Conservation (phyloP, 1,140 invertebrate species). For the Battus philenor region DNA sequence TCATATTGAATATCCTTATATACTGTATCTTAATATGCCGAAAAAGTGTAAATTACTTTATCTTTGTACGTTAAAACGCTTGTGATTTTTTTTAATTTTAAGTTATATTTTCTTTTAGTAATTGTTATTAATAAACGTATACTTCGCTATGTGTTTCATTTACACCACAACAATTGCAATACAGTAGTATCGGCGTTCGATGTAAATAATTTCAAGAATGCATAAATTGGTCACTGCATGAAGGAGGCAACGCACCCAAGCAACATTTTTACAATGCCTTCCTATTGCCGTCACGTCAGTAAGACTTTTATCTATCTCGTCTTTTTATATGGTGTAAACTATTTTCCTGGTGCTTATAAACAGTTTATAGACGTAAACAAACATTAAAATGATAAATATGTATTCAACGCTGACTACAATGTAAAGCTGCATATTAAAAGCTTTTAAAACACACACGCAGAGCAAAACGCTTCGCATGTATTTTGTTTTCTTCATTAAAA, state of each 20-base stretch:
- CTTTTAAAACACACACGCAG: too few species aligned
- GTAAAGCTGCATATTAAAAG: too few species aligned
- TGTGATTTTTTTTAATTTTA: not conserved
- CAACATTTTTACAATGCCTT: conserved; percentile 13
- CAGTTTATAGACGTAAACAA: too few species aligned
- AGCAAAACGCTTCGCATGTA: too few species aligned
- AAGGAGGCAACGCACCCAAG: conserved; percentile 9
- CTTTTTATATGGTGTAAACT: too few species aligned
- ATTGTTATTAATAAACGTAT: not conserved
- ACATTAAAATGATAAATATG: not conserved
- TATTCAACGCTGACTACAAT: too few species aligned
- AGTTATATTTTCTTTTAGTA: not conserved
- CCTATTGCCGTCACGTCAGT: conserved; percentile 8
- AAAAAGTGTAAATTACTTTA: too few species aligned
- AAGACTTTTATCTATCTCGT: not conserved
- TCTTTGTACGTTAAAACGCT: not conserved
- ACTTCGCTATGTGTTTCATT: conserved; percentile 8
- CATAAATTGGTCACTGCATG: not conserved
- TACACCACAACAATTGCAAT: not conserved
- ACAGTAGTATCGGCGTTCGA: not conserved
- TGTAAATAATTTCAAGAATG: conserved; percentile 7
- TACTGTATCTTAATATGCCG: too few species aligned
- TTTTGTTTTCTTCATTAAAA: too few species aligned
- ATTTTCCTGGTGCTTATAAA: too few species aligned
- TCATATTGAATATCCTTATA: too few species aligned